Conservation (phyloP, 1,140 invertebrate species). For the Drosophila lacteicornis region DNA sequence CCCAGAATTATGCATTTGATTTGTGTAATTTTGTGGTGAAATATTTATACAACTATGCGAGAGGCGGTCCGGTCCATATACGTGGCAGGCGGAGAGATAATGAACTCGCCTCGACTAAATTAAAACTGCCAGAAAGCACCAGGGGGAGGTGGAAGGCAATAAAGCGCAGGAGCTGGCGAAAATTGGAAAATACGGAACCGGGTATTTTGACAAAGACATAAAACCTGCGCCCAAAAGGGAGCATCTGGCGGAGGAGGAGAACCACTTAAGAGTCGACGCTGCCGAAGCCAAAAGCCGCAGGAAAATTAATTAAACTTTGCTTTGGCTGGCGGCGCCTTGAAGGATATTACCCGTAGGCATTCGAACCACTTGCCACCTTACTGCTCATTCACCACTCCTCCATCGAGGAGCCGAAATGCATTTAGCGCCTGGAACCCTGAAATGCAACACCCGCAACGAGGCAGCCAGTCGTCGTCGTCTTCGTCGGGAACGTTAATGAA, state of each 20-base stretch:
- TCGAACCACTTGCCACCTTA: constrained; percentile 4
- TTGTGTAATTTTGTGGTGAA: constrained; percentile 47
- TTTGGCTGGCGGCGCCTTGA: constrained; percentile 28
- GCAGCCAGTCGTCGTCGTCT: constrained; percentile 13
- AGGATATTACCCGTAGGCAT: constrained; percentile 38
- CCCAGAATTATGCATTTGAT: constrained; percentile 48
- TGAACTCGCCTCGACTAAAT: constrained; percentile 10
- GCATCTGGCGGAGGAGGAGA: constrained; percentile 27
- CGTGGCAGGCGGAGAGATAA: background rate
- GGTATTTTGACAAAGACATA: constrained; percentile 50
- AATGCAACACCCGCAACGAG: constrained; percentile 44
- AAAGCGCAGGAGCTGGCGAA: constrained; percentile 23
- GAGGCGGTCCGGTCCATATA: no score
- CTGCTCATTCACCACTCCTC: background rate
- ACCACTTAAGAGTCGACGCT: constrained; percentile 46
- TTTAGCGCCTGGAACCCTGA: constrained; percentile 32
- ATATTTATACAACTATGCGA: constrained; percentile 18
- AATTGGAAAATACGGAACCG: constrained; percentile 42
- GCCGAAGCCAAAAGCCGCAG: constrained; percentile 58
- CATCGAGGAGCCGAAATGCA: constrained; percentile 49
- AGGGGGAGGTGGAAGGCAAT: constrained; percentile 12
- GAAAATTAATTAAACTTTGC: constrained; percentile 64
- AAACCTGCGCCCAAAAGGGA: constrained; percentile 35
- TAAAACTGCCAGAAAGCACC: background rate
- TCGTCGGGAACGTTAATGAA: constrained; percentile 42